A percentile compares a stretch with the other conserved stretches of the same genome.
Conservation (phyloP, 2,797 vertebrate genomes). For the Rhabdophis nuchalis region DNA sequence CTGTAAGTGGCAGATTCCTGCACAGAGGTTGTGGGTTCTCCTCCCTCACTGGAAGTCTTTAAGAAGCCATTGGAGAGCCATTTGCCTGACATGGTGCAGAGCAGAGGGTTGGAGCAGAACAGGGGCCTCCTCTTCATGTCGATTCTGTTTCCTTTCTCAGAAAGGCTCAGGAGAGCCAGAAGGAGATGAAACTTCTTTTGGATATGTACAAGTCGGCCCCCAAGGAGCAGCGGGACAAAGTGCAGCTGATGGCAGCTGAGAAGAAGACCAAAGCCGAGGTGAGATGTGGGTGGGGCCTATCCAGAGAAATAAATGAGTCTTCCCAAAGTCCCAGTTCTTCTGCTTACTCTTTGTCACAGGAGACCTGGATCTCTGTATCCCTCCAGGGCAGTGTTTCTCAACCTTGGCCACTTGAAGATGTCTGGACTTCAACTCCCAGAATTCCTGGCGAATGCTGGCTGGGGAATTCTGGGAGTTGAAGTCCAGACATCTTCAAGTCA, state of each 20-base stretch:
- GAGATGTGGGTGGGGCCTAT: conserved; percentile 73
- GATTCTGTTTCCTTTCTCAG: conserved; percentile 56
- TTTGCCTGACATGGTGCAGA: too few species aligned
- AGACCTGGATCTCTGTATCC: background rate
- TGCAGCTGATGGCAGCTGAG: conserved; percentile 93
- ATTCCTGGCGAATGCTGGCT: too few species aligned
- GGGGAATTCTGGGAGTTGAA: too few species aligned
- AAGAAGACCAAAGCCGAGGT: conserved; percentile 93
- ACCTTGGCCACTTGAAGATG: too few species aligned
- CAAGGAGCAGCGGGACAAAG: conserved; percentile 93
- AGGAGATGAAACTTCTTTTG: conserved; percentile 91
- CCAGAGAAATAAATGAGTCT: background rate
- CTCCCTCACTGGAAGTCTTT: background rate
- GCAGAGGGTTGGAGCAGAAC: too few species aligned
- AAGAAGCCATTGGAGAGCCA: background rate
- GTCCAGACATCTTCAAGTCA: too few species aligned
- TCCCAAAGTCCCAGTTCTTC: background rate
- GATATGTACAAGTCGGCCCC: conserved; percentile 96
- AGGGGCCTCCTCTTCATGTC: background rate
- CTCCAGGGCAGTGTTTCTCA: too few species aligned
- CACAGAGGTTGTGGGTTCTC: background rate
- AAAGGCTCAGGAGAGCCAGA: conserved; percentile 93
- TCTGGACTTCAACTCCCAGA: too few species aligned
- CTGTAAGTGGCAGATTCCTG: background rate
- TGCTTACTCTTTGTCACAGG: background rate